phyloP scores from a whole-genome alignment of 2,113 vertebrate species.

The Carassius gibelio region DNA sequence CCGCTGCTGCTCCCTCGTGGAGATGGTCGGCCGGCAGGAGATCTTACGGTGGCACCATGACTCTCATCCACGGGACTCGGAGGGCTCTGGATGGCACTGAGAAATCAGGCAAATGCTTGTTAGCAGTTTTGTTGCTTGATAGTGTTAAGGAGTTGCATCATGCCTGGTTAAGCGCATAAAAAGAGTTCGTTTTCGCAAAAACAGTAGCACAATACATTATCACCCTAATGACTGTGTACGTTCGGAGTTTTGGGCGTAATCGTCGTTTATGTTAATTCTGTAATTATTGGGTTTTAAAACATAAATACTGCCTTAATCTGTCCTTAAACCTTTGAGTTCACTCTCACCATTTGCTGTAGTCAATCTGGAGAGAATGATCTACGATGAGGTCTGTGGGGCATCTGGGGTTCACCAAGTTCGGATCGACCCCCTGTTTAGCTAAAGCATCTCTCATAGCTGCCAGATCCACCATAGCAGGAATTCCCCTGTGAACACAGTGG shows the following conservation, averaged over 20 bases:
- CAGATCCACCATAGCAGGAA: slow-evolving; percentile 97
- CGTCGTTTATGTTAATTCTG: not conserved
- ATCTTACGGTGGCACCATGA: slow-evolving; percentile 65
- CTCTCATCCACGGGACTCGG: slow-evolving; percentile 86
- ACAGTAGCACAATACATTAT: not conserved
- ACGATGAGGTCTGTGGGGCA: slow-evolving; percentile 93
- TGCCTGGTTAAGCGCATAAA: not conserved
- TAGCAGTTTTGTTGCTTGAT: too few species aligned
- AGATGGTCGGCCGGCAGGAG: slow-evolving; percentile 70
- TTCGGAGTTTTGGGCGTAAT: not conserved
- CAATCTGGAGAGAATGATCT: slow-evolving; percentile 94
- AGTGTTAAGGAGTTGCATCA: not conserved
- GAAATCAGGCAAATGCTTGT: slow-evolving; percentile 2
- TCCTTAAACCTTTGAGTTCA: not conserved
- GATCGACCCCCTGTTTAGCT: slow-evolving; percentile 86
- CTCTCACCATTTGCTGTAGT: slow-evolving; percentile 91
- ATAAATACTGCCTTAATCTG: not conserved
- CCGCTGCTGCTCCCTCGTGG: slow-evolving; percentile 65
- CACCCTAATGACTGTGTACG: not conserved
- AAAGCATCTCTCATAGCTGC: slow-evolving; percentile 96
- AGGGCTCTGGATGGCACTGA: slow-evolving; percentile 91
- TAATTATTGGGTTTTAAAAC: slow-evolving; percentile 11
- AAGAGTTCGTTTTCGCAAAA: not conserved
- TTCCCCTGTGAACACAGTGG: slow-evolving; percentile 78
- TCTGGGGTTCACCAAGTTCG: slow-evolving; percentile 82